Percentiles rank a stretch among this genome's conserved stretches.
Evolutionary conservation across 2,888 invertebrate genomes (phyloP).

Genomic region (Diarsia mendica): DNA sequence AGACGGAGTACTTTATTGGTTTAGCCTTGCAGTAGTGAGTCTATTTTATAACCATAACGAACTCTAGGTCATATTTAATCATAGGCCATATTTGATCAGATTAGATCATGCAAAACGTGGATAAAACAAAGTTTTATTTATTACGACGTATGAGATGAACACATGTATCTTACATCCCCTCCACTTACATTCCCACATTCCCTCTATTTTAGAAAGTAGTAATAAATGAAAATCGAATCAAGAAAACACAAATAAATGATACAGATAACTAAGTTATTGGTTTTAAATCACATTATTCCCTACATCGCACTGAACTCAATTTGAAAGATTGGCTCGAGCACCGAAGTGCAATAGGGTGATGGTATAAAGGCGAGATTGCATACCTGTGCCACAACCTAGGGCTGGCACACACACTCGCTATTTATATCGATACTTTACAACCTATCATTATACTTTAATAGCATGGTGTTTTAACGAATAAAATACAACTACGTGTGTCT

Average conservation of each 20-base stretch:
- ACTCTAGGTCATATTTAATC: conserved; percentile 27
- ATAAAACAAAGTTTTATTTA: neutral
- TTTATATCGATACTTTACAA: conserved; percentile 74
- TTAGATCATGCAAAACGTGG: neutral
- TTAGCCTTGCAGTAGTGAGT: neutral
- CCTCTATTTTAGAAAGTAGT: conserved; percentile 36
- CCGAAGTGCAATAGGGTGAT: conserved; percentile 82
- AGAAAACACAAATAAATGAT: conserved; percentile 62
- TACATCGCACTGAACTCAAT: conserved; percentile 69
- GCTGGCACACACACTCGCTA: conserved; percentile 66
- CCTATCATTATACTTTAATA: conserved; percentile 50
- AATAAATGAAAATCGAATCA: conserved; percentile 54
- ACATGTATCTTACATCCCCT: too few species aligned
- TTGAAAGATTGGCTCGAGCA: conserved; percentile 77
- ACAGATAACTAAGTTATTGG: conserved; percentile 63
- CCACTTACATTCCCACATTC: conserved; percentile 20
- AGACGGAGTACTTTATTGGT: conserved; percentile 10
- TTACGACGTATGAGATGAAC: too few species aligned
- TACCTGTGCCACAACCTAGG: conserved; percentile 81
- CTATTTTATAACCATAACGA: conserved; percentile 13
- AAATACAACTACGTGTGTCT: conserved; percentile 32
- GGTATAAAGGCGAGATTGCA: conserved; percentile 84
- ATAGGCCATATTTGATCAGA: neutral
- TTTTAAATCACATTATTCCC: conserved; percentile 63
- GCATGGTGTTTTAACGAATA: conserved; percentile 31